phyloP scores from a whole-genome alignment of 1,140 invertebrate species.

The Bombus breviceps region DNA sequence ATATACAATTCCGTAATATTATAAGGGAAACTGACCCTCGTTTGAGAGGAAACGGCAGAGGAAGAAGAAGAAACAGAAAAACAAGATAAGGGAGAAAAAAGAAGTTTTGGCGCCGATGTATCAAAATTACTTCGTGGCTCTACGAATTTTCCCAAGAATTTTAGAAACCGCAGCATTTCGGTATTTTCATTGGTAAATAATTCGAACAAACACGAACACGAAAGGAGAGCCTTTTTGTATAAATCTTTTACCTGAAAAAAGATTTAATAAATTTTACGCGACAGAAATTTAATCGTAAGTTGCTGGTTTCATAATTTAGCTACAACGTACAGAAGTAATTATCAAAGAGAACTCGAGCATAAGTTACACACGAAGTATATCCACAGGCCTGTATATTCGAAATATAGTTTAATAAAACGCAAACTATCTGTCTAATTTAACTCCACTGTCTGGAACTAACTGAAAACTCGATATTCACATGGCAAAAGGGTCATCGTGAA shows the following conservation, averaged over 20 bases:
- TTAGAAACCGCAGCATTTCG: no score
- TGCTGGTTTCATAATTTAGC: neutral
- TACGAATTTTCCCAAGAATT: no score
- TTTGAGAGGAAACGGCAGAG: no score
- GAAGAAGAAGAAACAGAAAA: neutral
- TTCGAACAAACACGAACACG: slow-evolving; percentile 10
- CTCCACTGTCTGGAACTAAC: neutral
- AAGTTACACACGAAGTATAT: neutral
- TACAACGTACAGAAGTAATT: neutral
- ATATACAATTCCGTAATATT: slow-evolving; percentile 55
- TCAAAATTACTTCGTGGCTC: slow-evolving; percentile 75
- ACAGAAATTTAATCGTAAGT: neutral
- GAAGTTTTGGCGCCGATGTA: slow-evolving; percentile 59
- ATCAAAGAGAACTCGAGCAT: neutral
- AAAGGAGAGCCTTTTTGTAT: neutral
- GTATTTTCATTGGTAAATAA: no score
- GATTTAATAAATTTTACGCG: neutral
- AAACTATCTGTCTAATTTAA: neutral
- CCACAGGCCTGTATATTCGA: neutral
- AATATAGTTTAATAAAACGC: neutral
- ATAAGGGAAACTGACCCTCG: slow-evolving; percentile 48
- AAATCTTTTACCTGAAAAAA: neutral
- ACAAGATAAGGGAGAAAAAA: neutral
- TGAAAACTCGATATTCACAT: neutral
- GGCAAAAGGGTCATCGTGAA: neutral